A percentile compares a stretch with the other conserved stretches of the same genome.
phyloP scores from a whole-genome alignment of 2,888 invertebrate genomes.

The Aethes cnicana region DNA sequence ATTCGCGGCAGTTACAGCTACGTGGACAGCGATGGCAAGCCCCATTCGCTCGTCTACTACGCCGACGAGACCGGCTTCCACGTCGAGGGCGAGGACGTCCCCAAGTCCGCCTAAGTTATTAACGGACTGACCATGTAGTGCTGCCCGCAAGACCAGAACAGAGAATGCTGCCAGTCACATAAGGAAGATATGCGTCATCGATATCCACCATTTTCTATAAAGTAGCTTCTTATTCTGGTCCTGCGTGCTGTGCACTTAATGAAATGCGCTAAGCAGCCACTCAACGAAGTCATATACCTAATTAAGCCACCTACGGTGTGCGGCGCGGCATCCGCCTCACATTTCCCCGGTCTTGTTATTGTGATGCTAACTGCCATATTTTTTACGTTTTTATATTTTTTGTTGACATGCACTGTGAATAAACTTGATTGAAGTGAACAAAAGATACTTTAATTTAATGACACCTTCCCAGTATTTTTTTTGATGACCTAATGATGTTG shows the following conservation, averaged over 20 bases:
- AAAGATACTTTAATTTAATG: conserved; percentile 18
- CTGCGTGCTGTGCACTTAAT: no score
- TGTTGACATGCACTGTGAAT: conserved; percentile 45
- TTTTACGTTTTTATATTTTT: conserved; percentile 53
- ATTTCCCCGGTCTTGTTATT: conserved; percentile 40
- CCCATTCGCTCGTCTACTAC: conserved; percentile 73
- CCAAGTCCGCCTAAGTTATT: conserved; percentile 73
- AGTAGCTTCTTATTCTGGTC: no score
- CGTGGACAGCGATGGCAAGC: conserved; percentile 78
- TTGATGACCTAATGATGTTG: conserved; percentile 10
- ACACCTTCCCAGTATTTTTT: conserved; percentile 3
- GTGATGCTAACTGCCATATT: conserved; percentile 63
- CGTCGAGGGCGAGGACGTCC: conserved; percentile 83
- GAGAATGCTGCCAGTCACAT: no score
- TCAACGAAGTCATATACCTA: neutral
- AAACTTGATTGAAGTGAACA: conserved; percentile 27
- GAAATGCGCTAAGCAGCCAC: no score
- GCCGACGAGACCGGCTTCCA: conserved; percentile 86
- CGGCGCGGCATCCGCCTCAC: conserved; percentile 37
- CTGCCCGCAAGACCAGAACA: no score
- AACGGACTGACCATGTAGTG: no score
- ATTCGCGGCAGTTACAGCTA: conserved; percentile 84
- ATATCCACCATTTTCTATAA: no score
- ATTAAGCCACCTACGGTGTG: conserved; percentile 20
- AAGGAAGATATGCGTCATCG: no score